Evolutionary conservation across 2,113 vertebrate genomes (phyloP).

Genomic region (Porphyrio hochstetteri): DNA sequence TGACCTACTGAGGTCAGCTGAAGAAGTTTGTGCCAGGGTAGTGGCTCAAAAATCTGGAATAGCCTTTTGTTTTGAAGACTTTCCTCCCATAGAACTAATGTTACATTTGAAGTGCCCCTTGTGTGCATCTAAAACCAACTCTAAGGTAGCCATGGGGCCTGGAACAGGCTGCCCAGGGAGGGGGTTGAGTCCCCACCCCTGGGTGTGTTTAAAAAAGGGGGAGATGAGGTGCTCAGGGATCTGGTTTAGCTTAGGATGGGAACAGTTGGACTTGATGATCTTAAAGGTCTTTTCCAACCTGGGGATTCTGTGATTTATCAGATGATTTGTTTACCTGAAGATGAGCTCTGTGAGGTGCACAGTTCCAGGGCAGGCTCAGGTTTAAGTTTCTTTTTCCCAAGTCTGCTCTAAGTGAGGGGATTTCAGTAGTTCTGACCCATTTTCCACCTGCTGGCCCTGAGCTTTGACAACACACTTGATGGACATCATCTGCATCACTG

Average conservation of each 20-base stretch:
- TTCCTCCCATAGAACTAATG: not conserved
- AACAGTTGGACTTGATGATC: too few species aligned
- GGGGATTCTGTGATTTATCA: not conserved
- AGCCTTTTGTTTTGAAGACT: not conserved
- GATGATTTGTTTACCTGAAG: too few species aligned
- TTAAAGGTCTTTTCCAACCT: too few species aligned
- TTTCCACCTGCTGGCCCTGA: not conserved
- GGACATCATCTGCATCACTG: not conserved
- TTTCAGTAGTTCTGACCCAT: not conserved
- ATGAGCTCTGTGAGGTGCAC: not conserved
- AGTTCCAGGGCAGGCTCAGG: not conserved
- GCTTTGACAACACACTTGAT: not conserved
- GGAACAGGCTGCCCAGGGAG: too few species aligned
- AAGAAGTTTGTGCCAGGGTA: too few species aligned
- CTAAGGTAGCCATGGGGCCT: not conserved
- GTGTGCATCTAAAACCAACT: not conserved
- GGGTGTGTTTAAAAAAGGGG: too few species aligned
- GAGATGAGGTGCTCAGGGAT: too few species aligned
- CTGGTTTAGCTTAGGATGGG: too few species aligned
- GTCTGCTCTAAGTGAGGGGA: too few species aligned
- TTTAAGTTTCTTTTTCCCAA: not conserved
- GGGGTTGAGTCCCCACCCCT: too few species aligned
- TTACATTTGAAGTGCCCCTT: not conserved
- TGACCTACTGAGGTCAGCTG: not conserved
- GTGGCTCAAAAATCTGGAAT: not conserved